Base-by-base conservation (phyloP, 2,113 vertebrate genomes). In the Carettochelys insculpta region DNA sequence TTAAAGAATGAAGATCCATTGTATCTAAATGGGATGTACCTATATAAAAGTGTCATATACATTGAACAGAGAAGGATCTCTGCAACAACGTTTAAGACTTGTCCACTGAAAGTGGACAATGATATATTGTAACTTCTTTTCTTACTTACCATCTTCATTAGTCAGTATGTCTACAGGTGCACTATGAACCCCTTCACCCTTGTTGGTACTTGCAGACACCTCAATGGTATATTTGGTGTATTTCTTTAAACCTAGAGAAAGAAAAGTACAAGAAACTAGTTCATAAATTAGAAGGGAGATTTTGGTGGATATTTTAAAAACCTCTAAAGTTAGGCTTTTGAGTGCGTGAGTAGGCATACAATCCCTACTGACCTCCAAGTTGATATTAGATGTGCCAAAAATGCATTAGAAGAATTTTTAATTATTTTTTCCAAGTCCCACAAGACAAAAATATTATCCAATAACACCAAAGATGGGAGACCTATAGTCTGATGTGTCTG, bases 141-240 rank as follows among this genome's bases (percentile, higher is more conserved):
- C 11, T 82, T 86, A 95, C 94, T 98, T 97, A 98, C 98, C 98
- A 48, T 98, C 98, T 96, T 98, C 98, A 86, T 97, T 97, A 43
- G 97, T 98, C 45, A 97, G 38, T 88, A 98, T 81, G 54, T 4
- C 87, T 85, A 98, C 19, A 19, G 98, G 96, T 43, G 52, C 20
- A 91, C 98, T 98, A 51, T 27, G 86, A 90, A 97, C n/a, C 2
- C 98, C 98, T 85, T 98, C 98, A 5, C 98, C 98, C 93, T 93
- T 34, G 12, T 41, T 8, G 5, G 98, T 98, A 85, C 97, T 98
- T 71, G 98, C 98, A 95, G 98, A 98, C 22, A 98, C 94, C 82
- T 97, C 97, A 43, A 96, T 56, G 31, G 93, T 82, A 73, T 98
- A 98, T 20, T 95, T 92, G 24, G 98, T 97, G 31, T 98, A 98